These are phyloP conservation scores for Microctenopoma lineatum DNA, from an alignment of 2,797 vertebrate genomes.

Conservation along the genomic window DNA sequence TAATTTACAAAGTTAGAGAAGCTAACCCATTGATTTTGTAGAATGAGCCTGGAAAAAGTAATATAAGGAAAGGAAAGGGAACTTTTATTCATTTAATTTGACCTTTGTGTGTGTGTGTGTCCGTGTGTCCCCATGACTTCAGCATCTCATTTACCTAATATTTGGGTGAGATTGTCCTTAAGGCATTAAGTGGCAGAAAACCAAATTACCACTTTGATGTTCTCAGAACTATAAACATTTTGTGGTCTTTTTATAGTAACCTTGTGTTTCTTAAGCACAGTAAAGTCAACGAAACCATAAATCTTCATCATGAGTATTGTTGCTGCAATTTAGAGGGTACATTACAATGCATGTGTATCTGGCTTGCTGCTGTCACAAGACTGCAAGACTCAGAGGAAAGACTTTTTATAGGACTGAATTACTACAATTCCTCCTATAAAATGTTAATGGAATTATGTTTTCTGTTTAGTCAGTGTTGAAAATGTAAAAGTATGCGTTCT, in stretches of 20 bases:
- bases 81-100: background rate
- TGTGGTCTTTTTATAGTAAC: background rate
- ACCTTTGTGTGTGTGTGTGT: background rate
- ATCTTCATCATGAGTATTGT: background rate
- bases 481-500: constrained; percentile 16
- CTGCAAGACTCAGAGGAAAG: background rate
- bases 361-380: background rate
- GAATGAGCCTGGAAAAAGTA: too few species aligned
- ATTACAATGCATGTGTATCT: background rate
- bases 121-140: background rate
- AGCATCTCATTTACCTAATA: background rate
- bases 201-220: background rate
- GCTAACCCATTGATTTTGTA: too few species aligned
- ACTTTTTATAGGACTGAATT: background rate
- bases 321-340: constrained; percentile 4
- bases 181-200: background rate
- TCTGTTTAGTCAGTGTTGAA: constrained; percentile 3
- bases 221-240: background rate
- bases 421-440: constrained; percentile 3
- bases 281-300: constrained; percentile 3
- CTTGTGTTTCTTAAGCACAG: background rate
- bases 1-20: too few species aligned
- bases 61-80: background rate
- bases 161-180: background rate
- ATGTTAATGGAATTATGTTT: constrained; percentile 16